Evolutionary conservation across 2,888 invertebrate genomes (phyloP).

Genomic region (Polydrusus pterygomalis): DNA sequence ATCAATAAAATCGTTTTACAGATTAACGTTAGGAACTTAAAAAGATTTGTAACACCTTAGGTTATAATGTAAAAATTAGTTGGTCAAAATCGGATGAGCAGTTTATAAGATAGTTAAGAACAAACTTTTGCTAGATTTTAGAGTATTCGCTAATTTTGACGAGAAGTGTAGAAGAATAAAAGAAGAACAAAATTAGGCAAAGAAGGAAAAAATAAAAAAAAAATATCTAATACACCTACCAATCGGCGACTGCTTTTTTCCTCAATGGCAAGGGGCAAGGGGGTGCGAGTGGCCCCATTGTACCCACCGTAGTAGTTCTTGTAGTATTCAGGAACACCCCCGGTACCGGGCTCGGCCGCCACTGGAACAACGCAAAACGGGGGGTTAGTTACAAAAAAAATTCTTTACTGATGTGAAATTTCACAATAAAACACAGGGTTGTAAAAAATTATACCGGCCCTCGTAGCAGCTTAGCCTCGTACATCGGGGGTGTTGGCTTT

Average conservation of each 20-base stretch:
- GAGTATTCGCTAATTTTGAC: no score
- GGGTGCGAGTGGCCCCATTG: conserved; percentile 78
- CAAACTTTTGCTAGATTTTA: no score
- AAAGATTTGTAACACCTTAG: no score
- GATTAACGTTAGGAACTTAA: no score
- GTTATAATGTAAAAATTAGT: no score
- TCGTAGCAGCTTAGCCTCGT: conserved; percentile 72
- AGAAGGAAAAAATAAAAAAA: conserved; percentile 43
- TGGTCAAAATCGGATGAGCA: no score
- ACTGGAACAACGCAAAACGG: conserved; percentile 78
- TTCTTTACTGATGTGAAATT: conserved; percentile 16
- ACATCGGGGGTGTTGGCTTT: conserved; percentile 69
- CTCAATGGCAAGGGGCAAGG: conserved; percentile 77
- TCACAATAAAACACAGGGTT: conserved; percentile 26
- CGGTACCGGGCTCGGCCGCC: conserved; percentile 86
- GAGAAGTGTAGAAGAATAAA: no score
- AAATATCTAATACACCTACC: conserved; percentile 76
- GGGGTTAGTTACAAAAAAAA: conserved; percentile 38
- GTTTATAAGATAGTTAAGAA: no score
- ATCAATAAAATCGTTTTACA: no score
- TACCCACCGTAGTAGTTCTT: conserved; percentile 86
- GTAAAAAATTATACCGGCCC: conserved; percentile 59
- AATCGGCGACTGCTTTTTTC: conserved; percentile 80
- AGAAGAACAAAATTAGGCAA: conserved; percentile 22
- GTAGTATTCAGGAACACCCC: conserved; percentile 89